phyloP scores from a whole-genome alignment of 2,797 vertebrate genomes.

The Macroramphosus scolopax region DNA sequence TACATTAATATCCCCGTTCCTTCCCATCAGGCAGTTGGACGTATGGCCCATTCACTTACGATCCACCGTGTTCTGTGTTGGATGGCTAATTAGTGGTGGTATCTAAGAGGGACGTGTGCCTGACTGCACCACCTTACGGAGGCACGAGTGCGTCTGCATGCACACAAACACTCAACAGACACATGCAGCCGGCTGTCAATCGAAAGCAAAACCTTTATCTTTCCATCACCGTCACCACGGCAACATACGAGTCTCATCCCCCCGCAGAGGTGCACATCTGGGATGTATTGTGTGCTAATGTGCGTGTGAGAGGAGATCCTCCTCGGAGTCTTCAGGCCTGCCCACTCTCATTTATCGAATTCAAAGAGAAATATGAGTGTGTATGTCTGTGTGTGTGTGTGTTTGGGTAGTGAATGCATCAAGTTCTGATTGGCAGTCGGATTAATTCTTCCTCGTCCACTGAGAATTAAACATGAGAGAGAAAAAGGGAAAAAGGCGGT shows the following conservation, averaged over 20 bases:
- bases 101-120: slow-evolving; percentile 41
- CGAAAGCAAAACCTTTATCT: slow-evolving; percentile 20
- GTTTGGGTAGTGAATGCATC: slow-evolving; percentile 1
- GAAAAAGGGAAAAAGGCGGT: background rate
- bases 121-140: slow-evolving; percentile 19
- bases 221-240: slow-evolving; percentile 36
- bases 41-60: slow-evolving; percentile 18
- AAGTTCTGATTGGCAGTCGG: slow-evolving; percentile 11
- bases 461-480: slow-evolving; percentile 13
- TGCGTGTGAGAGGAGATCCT: slow-evolving; percentile 1
- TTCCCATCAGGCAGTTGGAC: slow-evolving; percentile 8
- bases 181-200: slow-evolving; percentile 40
- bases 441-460: slow-evolving; percentile 20
- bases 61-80: slow-evolving; percentile 16
- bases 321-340: background rate
- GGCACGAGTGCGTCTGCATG: background rate
- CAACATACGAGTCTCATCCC: slow-evolving; percentile 31
- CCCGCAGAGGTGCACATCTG: slow-evolving; percentile 8
- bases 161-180: slow-evolving; percentile 21
- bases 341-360: slow-evolving; percentile 5
- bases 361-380: no score
- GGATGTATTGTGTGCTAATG: no score
- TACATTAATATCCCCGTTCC: slow-evolving; percentile 8
- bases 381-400: slow-evolving; percentile 2
- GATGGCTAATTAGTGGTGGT: slow-evolving; percentile 46